Percentiles rank a stretch among this genome's conserved stretches.
Conservation (phyloP, 2,797 vertebrate species). For the Danio tinwini region DNA sequence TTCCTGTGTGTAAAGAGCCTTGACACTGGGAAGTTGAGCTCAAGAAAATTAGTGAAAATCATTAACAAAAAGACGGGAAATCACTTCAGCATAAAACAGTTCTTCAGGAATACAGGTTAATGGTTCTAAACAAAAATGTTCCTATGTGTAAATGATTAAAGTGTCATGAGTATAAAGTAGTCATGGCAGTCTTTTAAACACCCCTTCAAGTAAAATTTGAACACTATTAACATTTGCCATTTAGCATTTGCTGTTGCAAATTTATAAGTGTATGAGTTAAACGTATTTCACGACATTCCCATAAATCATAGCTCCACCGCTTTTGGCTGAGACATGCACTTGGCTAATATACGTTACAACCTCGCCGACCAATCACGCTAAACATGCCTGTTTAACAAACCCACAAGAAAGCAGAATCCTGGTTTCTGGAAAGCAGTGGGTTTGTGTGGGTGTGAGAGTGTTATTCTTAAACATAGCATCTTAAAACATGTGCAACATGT, state of each 20-base stretch:
- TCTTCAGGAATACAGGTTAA: too few species aligned
- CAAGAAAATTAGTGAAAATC: too few species aligned
- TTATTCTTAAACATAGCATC: slow-evolving; percentile 33
- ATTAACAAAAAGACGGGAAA: too few species aligned
- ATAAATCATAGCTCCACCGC: background rate
- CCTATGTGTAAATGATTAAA: too few species aligned
- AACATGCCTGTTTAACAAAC: slow-evolving; percentile 13
- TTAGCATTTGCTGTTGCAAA: background rate
- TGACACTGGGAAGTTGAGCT: too few species aligned
- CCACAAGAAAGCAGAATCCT: slow-evolving; percentile 16
- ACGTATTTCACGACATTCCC: background rate
- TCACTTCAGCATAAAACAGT: too few species aligned
- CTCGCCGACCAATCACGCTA: background rate
- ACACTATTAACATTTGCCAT: background rate
- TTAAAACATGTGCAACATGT: slow-evolving; percentile 36
- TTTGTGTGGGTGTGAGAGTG: slow-evolving; percentile 25
- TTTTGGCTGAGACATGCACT: slow-evolving; percentile 1
- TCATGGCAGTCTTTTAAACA: too few species aligned
- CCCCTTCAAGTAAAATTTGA: too few species aligned
- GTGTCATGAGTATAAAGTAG: too few species aligned
- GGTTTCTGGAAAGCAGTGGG: slow-evolving; percentile 28
- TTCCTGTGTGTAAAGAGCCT: too few species aligned
- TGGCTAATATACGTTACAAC: background rate
- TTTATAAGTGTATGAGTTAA: background rate
- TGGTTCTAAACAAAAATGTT: too few species aligned